phyloP scores from a whole-genome alignment of 1,140 invertebrate species.

The Trichogramma pretiosum region DNA sequence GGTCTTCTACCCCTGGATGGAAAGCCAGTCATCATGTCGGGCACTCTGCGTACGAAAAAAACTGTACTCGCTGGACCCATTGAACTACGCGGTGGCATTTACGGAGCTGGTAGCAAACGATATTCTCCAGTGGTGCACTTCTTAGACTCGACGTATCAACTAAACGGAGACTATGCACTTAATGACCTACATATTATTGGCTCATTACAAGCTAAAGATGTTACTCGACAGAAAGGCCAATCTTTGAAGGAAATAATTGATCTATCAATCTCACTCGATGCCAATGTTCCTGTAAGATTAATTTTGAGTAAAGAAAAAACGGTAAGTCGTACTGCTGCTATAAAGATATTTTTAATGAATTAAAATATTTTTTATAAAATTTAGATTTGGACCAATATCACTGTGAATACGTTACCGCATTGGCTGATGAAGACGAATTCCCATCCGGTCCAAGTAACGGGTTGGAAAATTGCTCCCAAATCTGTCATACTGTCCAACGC shows the following conservation, averaged over 20 bases:
- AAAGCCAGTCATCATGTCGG: constrained; percentile 14
- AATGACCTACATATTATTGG: constrained; percentile 23
- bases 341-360: no score
- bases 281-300: constrained; percentile 21
- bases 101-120: constrained; percentile 15
- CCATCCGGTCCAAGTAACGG: constrained; percentile 21
- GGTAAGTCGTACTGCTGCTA: no score
- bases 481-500: constrained; percentile 19
- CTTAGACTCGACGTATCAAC: background rate
- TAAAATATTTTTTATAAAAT: no score
- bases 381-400: constrained; percentile 28
- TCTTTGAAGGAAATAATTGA: constrained; percentile 22
- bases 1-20: constrained; percentile 26
- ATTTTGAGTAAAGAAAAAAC: constrained; percentile 17
- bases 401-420: constrained; percentile 13
- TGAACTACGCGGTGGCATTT: constrained; percentile 17
- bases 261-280: constrained; percentile 21
- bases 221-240: constrained; percentile 18
- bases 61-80: constrained; percentile 19
- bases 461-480: constrained; percentile 21
- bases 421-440: constrained; percentile 23
- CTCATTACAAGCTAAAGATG: constrained; percentile 15
- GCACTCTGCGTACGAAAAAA: constrained; percentile 21
- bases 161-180: constrained; percentile 19
- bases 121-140: constrained; percentile 17